Evolutionary conservation across 35 echinoderm and acorn worm species (phyloP), one percentile per base, ranked within the genome.

Genomic region (Holothuria glaberrima): DNA sequence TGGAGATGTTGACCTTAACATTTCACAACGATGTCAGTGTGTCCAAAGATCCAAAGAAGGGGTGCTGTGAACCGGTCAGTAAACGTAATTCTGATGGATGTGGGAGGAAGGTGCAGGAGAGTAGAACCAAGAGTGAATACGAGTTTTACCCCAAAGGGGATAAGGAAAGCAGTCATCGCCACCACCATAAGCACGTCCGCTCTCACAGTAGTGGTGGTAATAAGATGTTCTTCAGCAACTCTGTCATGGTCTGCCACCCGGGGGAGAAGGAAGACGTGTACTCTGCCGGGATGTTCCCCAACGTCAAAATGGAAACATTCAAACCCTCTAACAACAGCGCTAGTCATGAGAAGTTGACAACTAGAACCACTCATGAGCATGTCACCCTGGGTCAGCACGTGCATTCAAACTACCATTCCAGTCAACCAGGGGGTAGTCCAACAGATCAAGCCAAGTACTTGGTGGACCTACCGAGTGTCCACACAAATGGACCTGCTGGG

Each of bases 181-280:
- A 48, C 30, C 79, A 60, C 20, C 79, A 82, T 0, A 82, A 82
- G 50, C 79, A 82, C 48, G 22, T 82, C 18, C 79, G 79, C 16
- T 50, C 79, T 50, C 79, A 82, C 79, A 82, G 79, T 57, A 60
- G 79, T 29, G 79, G 79, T 50, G 79, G 79, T 9, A 27, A 58
- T 6, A n/a, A 30, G 48, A 57, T 29, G 20, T 9, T 58, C 7
- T 82, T 24, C 31, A 82, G 29, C 24, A 26, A 50, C n/a, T 32
- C 9, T 19, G 7, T 50, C 46, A 38, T 29, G 2, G 31, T 27
- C 25, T 33, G 9, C 66, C 46, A 82, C 46, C 20, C 44, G 30
- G 79, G 24, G 29, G 48, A 82, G 25, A 82, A 31, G 29, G 79
- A 50, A 7, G 79, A 82, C 4, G 25, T 82, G 12, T 28, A 56